A percentile compares a stretch with the other conserved stretches of the same genome.
phyloP scores from a whole-genome alignment of 2,888 invertebrate genomes.

The Anthophora plumipes region DNA sequence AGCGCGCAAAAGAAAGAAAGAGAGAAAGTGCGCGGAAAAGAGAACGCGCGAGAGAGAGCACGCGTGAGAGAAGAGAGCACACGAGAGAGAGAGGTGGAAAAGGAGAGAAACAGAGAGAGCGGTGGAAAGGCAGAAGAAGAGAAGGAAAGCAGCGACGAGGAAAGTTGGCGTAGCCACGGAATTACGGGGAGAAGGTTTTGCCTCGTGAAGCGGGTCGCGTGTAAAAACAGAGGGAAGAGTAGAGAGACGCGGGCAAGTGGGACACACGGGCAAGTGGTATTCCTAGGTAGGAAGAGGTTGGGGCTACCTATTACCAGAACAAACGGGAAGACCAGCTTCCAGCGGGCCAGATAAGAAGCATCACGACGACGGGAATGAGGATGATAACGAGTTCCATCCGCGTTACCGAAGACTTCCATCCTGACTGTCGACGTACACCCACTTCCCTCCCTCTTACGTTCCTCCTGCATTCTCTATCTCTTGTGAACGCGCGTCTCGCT shows the following conservation, averaged over 20 bases:
- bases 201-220: conserved; percentile 5
- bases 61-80: no score
- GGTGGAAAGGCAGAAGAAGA: no score
- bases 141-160: background rate
- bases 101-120: no score
- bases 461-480: background rate
- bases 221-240: conserved; percentile 39
- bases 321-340: conserved; percentile 69
- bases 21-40: no score
- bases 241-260: conserved; percentile 61
- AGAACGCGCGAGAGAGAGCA: no score
- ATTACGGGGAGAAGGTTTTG: conserved; percentile 30
- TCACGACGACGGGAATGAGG: conserved; percentile 51
- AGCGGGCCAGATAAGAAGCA: conserved; percentile 67
- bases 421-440: conserved; percentile 22
- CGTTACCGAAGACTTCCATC: conserved; percentile 51
- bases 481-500: conserved; percentile 6
- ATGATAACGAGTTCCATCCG: conserved; percentile 58
- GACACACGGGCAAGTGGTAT: conserved; percentile 65
- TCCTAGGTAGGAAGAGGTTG: conserved; percentile 67
- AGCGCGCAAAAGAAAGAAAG: no score
- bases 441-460: background rate
- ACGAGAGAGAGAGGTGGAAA: no score
- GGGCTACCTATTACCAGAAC: conserved; percentile 74
- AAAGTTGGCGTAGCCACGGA: conserved; percentile 1